These are phyloP conservation scores for Otolemur garnettii DNA, from an alignment of 2,113 vertebrate genomes.

Conservation along the genomic window DNA sequence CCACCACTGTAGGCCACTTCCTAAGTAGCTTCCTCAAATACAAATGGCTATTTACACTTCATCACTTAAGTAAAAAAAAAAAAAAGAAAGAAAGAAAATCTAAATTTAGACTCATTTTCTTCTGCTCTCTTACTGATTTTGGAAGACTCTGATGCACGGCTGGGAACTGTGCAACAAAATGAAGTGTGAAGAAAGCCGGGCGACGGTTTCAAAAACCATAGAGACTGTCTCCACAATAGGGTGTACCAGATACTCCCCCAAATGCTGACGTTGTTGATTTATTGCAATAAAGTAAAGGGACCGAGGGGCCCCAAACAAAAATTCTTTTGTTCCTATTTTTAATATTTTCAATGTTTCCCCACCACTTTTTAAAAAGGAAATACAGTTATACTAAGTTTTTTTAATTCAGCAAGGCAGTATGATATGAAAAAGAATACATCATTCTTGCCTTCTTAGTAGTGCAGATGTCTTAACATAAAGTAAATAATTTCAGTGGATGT, in stretches of 20 bases:
- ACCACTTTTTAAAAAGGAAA: background rate
- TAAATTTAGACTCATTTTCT: slow-evolving; percentile 49
- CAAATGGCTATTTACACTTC: slow-evolving; percentile 25
- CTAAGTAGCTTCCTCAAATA: slow-evolving; percentile 59
- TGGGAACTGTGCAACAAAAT: background rate
- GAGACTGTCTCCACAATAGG: background rate
- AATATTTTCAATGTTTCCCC: background rate
- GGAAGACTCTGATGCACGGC: background rate
- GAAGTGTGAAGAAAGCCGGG: background rate
- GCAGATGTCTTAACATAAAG: background rate
- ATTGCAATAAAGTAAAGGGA: background rate
- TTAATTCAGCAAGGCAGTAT: background rate
- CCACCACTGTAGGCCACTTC: background rate
- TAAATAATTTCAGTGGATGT: background rate
- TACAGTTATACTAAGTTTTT: background rate
- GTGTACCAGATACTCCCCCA: background rate
- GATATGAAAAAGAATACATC: background rate
- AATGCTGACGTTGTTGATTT: background rate
- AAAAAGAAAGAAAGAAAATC: background rate
- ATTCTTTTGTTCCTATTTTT: background rate
- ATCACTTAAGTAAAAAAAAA: slow-evolving; percentile 32
- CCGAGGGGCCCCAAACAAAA: no score
- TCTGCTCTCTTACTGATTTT: slow-evolving; percentile 2
- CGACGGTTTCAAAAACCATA: background rate
- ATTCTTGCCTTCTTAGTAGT: background rate